Base-by-base conservation (phyloP, 2,888 invertebrate species). In the Drosophila atroscutellata region DNA sequence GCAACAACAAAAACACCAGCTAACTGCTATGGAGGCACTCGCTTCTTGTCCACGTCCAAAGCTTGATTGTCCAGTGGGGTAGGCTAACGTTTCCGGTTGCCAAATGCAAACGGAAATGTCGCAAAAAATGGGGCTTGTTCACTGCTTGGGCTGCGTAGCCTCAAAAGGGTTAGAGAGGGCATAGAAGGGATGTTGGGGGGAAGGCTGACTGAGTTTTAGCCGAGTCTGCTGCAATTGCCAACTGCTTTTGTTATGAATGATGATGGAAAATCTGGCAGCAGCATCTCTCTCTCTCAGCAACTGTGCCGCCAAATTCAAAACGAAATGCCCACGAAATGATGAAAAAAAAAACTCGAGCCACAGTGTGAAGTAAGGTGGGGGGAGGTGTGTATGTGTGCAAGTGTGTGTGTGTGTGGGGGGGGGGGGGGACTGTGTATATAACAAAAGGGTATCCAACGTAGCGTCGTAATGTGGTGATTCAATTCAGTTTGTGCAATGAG, bases 231-330 rank as follows among this genome's bases (percentile, higher is more conserved):
- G 85, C 85, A 86, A 86, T 88, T 86, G 86, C 86, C 89, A 90
- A 86, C 85, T 89, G 85, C 85, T 87, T 89, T 86, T 86, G 90
- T 90, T 88, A 90, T 86, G 90, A 86, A 86, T 86, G 86, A 86
- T 86, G 86, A 86, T 90, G 86, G 72, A 78, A 88, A 90, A 86
- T 90, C 85, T 86, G 85, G 85, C 88, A 86, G 82, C 82, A 85
- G 80, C 89, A 85, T 79, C 77, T 83, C 69, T 50, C 55, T 39
- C 37, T 39, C 54, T 54, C 83, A 73, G 85, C 70, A 66, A 74
- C 72, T 70, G 85, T 79, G 81, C 82, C 73, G 84, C 81, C 78
- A 78, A 80, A 77, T 80, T 80, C 70, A 47, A 79, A 79, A 72
- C 55, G 76, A 77, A 77, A 80, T 66, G 68, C 47, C 59, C 47